Evolutionary conservation across 2,888 invertebrate species (phyloP), one percentile per base, ranked within the genome.

Genomic region (Galeruca laticollis): DNA sequence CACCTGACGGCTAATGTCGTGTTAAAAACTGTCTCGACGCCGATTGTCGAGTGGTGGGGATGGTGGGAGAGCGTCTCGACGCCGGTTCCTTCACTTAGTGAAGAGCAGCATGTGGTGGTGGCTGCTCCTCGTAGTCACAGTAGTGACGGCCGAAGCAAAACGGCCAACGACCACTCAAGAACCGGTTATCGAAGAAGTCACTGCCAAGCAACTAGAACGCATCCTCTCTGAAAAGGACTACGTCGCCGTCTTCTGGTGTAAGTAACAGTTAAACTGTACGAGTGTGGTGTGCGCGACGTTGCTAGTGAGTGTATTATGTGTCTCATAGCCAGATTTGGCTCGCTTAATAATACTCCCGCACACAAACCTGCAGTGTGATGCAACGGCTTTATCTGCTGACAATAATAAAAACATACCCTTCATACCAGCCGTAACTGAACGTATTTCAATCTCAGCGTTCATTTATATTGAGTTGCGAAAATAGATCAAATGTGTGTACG

Each of bases 201-300:
- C 94, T 87, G 92, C 94, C 86, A 96, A 95, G 88, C 94, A 95
- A 88, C 91, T 96, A 88, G 96, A 95, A 86, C 91, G 94, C 86
- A 90, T 95, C 82, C 90, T 96, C 86, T 91, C 92, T 87, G 94
- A 95, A 82, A 95, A 95, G 91, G 95, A 95, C 88, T 95, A 94
- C 89, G 95, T 96, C 86, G 96, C 96, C 86, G 96, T 96, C 87
- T 96, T 94, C 88, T 96, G 96, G 95, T 96, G 96, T 96, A 93
- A 96, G 96, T 95, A 88, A 47, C 56, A 61, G 60, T 35, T 47
- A 43, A 64, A 15, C 51, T 33, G 47, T 60, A 33, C 31, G 60
- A 66, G 61, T 69, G 64, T 70, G 72, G 68, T 66, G 63, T 60
- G 40, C 57, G 70, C 66, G 54, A 56, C 31, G 40, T 18, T 52